Evolutionary conservation across 2,113 vertebrate genomes (phyloP), one percentile per base, ranked within the genome.

Genomic region (Nansenia antarctica): DNA sequence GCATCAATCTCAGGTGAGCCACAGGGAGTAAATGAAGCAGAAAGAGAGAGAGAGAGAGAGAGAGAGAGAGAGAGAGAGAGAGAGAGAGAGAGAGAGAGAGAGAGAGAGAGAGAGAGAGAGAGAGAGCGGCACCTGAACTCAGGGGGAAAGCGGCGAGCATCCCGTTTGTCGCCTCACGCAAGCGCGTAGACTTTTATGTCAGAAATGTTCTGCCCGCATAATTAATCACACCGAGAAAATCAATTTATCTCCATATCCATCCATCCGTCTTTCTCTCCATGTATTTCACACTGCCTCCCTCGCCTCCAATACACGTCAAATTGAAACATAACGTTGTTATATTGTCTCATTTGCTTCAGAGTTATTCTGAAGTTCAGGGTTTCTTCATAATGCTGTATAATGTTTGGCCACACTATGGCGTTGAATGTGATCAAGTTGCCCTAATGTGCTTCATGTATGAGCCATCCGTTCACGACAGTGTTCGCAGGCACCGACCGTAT

Each of bases 1-100:
- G 76, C 88, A 92, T 94, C 91, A 90, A 91, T 95, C 91, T 92
- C 89, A 88, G 82, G 89, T 93, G 89, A 94, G 88, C 93, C 82
- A 70, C 69, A 20, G 88, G 90, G 88, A 92, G 91, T 87, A 89
- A 92, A 93, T 89, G 92, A 93, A 78, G 76, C 78, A 76, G 68
- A 62, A 67, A 76, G 55, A 55, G 37, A 37, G 20, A n/a, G 53
- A 26, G 54, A 18, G 52, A 27, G 22, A 18, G 62, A 57, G 65
- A 63, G 24, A 30, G 39, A 12, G 9, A 35, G 65, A 63, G 24
- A 30, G 39, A 12, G 9, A 35, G 68, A 22, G 68, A 22, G 69
- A 70, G 52, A 30, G 18, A 42, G 34, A 34, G 37, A 62, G 70
- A 70, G 11, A 22, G 37, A 47, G 32, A 57, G 65, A 63, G 24